phyloP scores from a whole-genome alignment of 2,888 invertebrate genomes.

The Tetropium fuscum region DNA sequence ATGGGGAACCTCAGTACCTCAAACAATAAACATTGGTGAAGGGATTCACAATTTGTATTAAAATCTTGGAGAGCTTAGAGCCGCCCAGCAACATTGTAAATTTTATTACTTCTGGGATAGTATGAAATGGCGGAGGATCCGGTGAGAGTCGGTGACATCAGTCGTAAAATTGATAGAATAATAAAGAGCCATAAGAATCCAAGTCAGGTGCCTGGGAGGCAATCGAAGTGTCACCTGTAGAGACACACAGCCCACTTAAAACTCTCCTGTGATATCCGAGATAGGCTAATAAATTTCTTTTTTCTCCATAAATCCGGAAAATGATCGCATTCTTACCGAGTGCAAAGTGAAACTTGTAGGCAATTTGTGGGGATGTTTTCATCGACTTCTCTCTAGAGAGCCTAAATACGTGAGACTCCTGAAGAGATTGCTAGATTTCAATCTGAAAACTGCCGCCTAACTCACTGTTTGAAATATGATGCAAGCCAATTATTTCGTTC shows the following conservation, averaged over 20 bases:
- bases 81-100: too few species aligned
- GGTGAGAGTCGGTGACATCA: constrained; percentile 1
- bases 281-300: constrained; percentile 59
- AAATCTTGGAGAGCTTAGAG: too few species aligned
- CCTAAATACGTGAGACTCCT: constrained; percentile 6
- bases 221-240: constrained; percentile 60
- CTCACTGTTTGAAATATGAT: not conserved
- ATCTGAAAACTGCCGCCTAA: not conserved
- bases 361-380: constrained; percentile 57
- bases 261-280: constrained; percentile 51
- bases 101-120: too few species aligned
- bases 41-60: too few species aligned
- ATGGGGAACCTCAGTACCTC: too few species aligned
- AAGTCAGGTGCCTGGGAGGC: constrained; percentile 59
- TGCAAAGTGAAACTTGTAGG: constrained; percentile 60
- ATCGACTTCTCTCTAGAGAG: constrained; percentile 5
- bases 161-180: constrained; percentile 14
- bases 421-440: constrained; percentile 5
- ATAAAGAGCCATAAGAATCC: constrained; percentile 43
- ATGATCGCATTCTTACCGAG: constrained; percentile 60
- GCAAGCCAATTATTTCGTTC: not conserved
- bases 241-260: constrained; percentile 55
- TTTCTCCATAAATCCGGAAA: constrained; percentile 60
- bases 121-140: not conserved
- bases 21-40: too few species aligned